These are phyloP conservation scores for Brachionus manjavacas DNA, from an alignment of 1,140 invertebrate genomes.

Conservation along the genomic window DNA sequence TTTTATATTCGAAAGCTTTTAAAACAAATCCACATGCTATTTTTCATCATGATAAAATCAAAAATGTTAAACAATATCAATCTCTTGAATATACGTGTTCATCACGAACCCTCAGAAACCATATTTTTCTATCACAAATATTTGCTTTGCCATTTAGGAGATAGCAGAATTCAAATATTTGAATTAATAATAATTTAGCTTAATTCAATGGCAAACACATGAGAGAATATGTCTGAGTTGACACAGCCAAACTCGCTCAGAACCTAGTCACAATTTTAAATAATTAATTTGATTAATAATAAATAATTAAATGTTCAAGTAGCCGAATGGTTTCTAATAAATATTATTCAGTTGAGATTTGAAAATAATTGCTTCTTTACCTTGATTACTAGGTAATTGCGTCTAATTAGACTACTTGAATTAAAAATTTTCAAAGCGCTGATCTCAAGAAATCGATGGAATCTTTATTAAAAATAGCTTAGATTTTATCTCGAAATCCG, in stretches of 20 bases:
- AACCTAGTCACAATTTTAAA: neutral
- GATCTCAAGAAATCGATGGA: neutral
- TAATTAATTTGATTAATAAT: neutral
- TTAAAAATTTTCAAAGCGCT: neutral
- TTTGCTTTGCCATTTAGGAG: neutral
- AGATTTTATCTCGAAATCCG: neutral
- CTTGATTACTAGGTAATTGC: neutral
- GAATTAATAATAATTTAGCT: neutral
- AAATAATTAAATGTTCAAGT: neutral
- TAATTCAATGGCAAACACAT: neutral
- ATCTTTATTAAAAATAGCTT: neutral
- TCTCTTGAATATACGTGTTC: neutral
- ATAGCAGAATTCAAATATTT: neutral
- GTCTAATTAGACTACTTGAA: neutral
- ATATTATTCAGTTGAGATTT: neutral
- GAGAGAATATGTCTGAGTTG: neutral
- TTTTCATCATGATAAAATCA: neutral
- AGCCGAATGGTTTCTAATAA: neutral
- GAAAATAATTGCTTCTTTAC: neutral
- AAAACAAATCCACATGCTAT: conserved; percentile 2
- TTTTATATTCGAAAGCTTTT: conserved; percentile 5
- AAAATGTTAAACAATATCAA: conserved; percentile 1
- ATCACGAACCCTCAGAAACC: neutral
- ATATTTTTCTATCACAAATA: neutral
- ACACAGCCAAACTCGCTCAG: neutral